Evolutionary conservation across 2,113 vertebrate species (phyloP), one percentile per base, ranked within the genome.

Genomic region (Scartelaos histophorus): DNA sequence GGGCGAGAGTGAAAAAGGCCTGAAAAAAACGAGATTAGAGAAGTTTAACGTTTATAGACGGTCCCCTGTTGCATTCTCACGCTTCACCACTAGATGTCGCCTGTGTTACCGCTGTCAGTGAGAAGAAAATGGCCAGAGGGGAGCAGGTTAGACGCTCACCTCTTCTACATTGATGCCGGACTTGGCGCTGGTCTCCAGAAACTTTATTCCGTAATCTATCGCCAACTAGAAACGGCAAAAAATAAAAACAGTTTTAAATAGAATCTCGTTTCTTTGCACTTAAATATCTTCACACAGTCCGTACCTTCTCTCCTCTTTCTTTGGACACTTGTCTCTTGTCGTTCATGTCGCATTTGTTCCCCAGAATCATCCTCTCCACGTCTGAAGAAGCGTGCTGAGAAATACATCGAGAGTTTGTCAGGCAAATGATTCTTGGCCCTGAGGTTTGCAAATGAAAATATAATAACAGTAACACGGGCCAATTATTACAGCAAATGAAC

Each of bases 321-420:
- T 94, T 97, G 24, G 97, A 98, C 60, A 99, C 97, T 90, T 98
- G 97, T 92, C 97, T 94, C 89, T 94, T 97, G 81, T 99, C 97
- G 78, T 98, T 97, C 97, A 98, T 98, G 87, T 99, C 97, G 71
- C 95, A 98, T 80, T 99, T 98, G 90, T 99, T 99, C 60, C 97
- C 97, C 76, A 99, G 91, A 82, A 99, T 94, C 97, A 99, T 99
- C 76, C 95, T 93, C 92, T 99, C 97, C 74, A 99, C 97, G 34
- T 99, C 97, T 17, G 97, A 95, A 13, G 97, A 97, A 3, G 97
- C 97, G 21, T 99, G 96, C 97, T 98, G 87, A 24, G 75, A 64
- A 71, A 25, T 80, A 58, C 54, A 57, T n/a, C n/a, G n/a, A n/a
- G n/a, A n/a, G n/a, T n/a, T n/a, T n/a, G n/a, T n/a, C n/a, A n/a